Evolutionary conservation across 1,140 invertebrate genomes (phyloP).

Genomic region (Drosophila lacteicornis): DNA sequence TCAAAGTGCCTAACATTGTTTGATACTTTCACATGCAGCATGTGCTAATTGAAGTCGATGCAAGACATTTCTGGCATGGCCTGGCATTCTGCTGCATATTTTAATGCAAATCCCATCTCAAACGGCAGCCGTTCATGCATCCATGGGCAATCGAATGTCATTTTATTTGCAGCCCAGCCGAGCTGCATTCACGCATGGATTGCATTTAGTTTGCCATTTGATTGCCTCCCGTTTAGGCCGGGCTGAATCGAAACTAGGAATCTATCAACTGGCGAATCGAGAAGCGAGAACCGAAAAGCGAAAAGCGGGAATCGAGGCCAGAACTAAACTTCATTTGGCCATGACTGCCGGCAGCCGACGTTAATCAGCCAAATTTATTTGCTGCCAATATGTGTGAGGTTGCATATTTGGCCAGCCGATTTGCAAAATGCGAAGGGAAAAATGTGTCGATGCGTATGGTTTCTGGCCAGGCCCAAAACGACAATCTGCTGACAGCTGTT

Average conservation of each 20-base stretch:
- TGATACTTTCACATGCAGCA: neutral
- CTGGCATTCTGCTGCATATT: constrained; percentile 23
- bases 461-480: constrained; percentile 40
- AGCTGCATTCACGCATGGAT: constrained; percentile 26
- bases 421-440: constrained; percentile 63
- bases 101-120: constrained; percentile 3
- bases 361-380: constrained; percentile 72
- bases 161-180: constrained; percentile 34
- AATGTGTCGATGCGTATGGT: constrained; percentile 50
- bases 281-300: neutral
- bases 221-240: constrained; percentile 9
- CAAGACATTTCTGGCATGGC: constrained; percentile 3
- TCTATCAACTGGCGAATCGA: constrained; percentile 16
- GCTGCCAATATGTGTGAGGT: constrained; percentile 47
- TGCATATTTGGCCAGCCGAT: constrained; percentile 47
- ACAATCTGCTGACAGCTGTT: constrained; percentile 77
- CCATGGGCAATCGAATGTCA: constrained; percentile 45
- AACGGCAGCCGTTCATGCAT: constrained; percentile 34
- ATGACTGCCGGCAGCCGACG: constrained; percentile 15
- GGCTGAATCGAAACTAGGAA: constrained; percentile 5
- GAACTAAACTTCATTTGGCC: constrained; percentile 29
- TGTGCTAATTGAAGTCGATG: constrained; percentile 38
- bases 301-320: neutral
- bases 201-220: constrained; percentile 31
- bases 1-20: constrained; percentile 5